These are phyloP conservation scores for Pelochelys cantorii DNA, from an alignment of 2,797 vertebrate genomes.

Conservation along the genomic window DNA sequence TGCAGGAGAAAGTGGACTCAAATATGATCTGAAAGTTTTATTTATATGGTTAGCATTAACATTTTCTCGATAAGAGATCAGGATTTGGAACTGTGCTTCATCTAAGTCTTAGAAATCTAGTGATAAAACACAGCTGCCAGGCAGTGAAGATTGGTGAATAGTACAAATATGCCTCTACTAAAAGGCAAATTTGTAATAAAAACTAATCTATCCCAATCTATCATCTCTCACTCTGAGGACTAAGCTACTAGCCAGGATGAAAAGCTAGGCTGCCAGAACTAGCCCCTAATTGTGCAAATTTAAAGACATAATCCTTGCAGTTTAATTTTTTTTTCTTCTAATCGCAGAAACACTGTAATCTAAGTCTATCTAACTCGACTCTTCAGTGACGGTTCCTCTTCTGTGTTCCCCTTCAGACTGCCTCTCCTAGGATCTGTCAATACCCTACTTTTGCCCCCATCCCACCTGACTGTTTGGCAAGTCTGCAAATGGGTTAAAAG, in stretches of 20 bases:
- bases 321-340: too few relatives aligned
- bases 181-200: too few relatives aligned
- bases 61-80: not conserved
- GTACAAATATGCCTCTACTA: too few relatives aligned
- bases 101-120: not conserved
- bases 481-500: not conserved
- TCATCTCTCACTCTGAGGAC: too few relatives aligned
- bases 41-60: not conserved
- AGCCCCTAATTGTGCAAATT: too few relatives aligned
- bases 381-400: not conserved
- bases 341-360: not conserved
- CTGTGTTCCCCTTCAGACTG: not conserved
- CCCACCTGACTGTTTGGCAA: not conserved
- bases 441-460: not conserved
- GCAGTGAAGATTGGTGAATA: too few relatives aligned
- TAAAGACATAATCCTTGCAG: too few relatives aligned
- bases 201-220: too few relatives aligned
- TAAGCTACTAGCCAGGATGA: too few relatives aligned
- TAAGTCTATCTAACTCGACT: not conserved
- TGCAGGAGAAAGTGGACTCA: not conserved
- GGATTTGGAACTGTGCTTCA: not conserved
- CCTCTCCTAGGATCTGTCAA: not conserved
- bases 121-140: too few relatives aligned
- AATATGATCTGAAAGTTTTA: not conserved
- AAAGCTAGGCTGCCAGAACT: too few relatives aligned